A percentile compares a stretch with the other conserved stretches of the same genome.
These are phyloP conservation scores for Lagopus leucura DNA, from an alignment of 2,113 vertebrate species.

Conservation along the genomic window DNA sequence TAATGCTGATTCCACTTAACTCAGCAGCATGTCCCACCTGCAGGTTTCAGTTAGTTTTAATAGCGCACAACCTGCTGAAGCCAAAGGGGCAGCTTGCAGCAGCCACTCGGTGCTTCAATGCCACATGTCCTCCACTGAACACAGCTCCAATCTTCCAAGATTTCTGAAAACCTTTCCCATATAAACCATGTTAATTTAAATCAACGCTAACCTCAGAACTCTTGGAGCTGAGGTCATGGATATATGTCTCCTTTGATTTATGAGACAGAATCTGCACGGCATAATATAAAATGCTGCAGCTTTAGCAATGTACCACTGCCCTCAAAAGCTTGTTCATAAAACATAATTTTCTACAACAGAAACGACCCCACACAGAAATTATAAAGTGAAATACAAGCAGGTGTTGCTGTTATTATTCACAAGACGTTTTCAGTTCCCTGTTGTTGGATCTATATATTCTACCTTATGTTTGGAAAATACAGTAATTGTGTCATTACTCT, in stretches of 20 bases:
- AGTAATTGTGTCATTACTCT: not conserved
- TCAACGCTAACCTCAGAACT: not conserved
- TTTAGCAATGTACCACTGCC: not conserved
- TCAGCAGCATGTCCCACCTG: not conserved
- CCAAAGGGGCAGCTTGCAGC: not conserved
- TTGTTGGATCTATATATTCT: not conserved
- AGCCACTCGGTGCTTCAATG: not conserved
- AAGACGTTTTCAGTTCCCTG: not conserved
- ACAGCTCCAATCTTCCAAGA: not conserved
- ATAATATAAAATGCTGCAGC: not conserved
- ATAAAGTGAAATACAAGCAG: not conserved
- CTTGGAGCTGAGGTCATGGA: not conserved
- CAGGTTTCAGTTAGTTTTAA: not conserved
- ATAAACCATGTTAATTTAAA: not conserved
- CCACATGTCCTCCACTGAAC: not conserved
- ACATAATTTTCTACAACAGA: not conserved
- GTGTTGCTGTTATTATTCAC: not conserved
- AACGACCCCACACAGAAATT: not conserved
- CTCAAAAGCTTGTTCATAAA: not conserved
- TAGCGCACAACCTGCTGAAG: not conserved
- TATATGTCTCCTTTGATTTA: not conserved
- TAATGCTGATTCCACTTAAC: not conserved
- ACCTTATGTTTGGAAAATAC: not conserved
- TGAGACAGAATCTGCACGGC: not conserved
- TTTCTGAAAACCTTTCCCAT: not conserved